Base-by-base conservation (phyloP, 2,797 vertebrate genomes). In the Gymnoscopelus microlampas region DNA sequence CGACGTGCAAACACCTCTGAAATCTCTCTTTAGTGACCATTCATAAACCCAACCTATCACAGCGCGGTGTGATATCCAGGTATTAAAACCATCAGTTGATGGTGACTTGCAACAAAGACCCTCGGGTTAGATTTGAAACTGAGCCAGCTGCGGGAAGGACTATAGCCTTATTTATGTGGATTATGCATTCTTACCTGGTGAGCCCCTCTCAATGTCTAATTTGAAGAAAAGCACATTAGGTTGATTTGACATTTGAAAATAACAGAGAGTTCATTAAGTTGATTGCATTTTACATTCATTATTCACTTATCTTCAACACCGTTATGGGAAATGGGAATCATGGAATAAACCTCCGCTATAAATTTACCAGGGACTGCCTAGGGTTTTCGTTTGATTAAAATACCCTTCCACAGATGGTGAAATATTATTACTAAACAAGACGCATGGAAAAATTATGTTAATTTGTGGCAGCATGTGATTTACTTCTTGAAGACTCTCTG, bases 331-430 rank as follows among this genome's bases (percentile, higher is more conserved):
- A 29, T 54, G 24, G 58, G 0, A 39, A 66, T 63, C 70, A 55
- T 54, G 53, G 48, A 63, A 62, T 39, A 72, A 4, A 68, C 67
- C 61, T 54, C 47, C 1, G 5, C 35, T 6, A 60, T 57, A 50
- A 66, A 63, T 72, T 49, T 14, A 56, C 51, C 68, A 12, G 54
- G 68, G 24, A 58, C 48, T 14, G 57, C 24, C 47, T 55, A 13
- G 61, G 54, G 26, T 13, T 61, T 81, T 60, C 60, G 48, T 64
- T 68, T 73, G 50, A 80, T 71, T 69, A 64, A 77, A 78, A 78
- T 29, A 54, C 55, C 4, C 15, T 13, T 71, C 14, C 15, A 15
- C 49, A 12, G 44, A 35, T 47, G 7, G 66, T 83, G 70, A 81
- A 73, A 78, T 76, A 61, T 39, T 15, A 47, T 35, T 55, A 49